Conservation (phyloP, 1,140 invertebrate genomes). For the Gonatopus flavifemur region DNA sequence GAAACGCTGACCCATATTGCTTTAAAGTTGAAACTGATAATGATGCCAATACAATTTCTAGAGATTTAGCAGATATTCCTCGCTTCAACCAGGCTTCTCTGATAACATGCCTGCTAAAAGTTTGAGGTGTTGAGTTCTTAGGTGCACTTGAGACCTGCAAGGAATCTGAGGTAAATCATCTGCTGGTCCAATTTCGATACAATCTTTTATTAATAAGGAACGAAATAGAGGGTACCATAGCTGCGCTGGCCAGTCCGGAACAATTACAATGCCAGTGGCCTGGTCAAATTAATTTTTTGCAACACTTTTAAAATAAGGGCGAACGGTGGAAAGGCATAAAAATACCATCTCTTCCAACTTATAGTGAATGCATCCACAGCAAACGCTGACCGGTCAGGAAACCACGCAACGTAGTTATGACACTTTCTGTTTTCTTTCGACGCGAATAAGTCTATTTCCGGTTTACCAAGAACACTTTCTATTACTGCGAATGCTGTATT, state of each 20-base stretch:
- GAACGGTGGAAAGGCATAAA: constrained; percentile 1
- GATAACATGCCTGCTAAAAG: not conserved
- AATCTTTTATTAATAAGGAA: not conserved
- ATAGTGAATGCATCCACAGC: not conserved
- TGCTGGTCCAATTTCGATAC: not conserved
- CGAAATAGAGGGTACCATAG: not conserved
- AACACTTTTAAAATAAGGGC: not conserved
- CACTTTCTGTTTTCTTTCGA: not conserved
- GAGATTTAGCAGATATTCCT: not conserved
- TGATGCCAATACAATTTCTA: not conserved
- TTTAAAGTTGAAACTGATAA: not conserved
- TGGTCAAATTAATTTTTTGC: not conserved
- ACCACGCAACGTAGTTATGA: not conserved
- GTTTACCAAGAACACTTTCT: not conserved
- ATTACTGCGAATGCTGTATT: not conserved
- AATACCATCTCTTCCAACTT: not conserved
- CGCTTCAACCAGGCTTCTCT: not conserved
- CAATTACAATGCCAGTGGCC: not conserved
- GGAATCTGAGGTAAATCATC: not conserved
- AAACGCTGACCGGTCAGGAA: not conserved
- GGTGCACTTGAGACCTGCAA: not conserved
- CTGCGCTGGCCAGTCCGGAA: not conserved
- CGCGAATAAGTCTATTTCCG: not conserved
- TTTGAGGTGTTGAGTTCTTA: not conserved
- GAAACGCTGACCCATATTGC: not conserved